These are phyloP conservation scores for Probosciger aterrimus DNA, from an alignment of 2,113 vertebrate species.

Conservation along the genomic window DNA sequence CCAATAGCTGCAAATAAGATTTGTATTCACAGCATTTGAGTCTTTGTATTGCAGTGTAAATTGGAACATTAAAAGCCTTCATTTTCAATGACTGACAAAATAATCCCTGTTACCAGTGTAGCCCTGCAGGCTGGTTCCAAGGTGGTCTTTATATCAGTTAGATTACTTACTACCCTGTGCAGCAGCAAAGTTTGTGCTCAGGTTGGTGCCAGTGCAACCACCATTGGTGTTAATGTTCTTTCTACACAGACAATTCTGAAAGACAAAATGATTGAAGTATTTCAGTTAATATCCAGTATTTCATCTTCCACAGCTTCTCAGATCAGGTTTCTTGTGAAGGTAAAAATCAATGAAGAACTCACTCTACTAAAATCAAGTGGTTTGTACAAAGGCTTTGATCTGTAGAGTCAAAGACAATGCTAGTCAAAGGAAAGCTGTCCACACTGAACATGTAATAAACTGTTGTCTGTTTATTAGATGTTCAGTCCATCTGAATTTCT, in stretches of 20 bases:
- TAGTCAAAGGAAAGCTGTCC: background rate
- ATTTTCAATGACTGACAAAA: background rate
- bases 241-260: slow-evolving; percentile 80
- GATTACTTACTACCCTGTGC: slow-evolving; percentile 78
- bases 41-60: background rate
- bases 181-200: slow-evolving; percentile 84
- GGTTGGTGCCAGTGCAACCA: slow-evolving; percentile 76
- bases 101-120: background rate
- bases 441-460: background rate
- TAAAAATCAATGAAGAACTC: background rate
- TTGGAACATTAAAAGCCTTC: background rate
- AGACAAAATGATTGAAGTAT: background rate
- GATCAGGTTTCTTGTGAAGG: background rate
- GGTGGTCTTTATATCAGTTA: background rate
- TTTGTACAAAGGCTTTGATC: background rate
- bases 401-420: background rate
- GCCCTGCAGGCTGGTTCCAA: background rate
- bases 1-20: slow-evolving; percentile 24
- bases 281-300: background rate
- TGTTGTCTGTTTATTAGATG: background rate
- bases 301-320: background rate
- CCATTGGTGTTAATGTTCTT: slow-evolving; percentile 72
- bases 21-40: background rate
- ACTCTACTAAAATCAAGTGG: background rate
- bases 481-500: background rate